Evolutionary conservation across 2,113 vertebrate species (phyloP).

Genomic region (Pelmatolapia mariae): DNA sequence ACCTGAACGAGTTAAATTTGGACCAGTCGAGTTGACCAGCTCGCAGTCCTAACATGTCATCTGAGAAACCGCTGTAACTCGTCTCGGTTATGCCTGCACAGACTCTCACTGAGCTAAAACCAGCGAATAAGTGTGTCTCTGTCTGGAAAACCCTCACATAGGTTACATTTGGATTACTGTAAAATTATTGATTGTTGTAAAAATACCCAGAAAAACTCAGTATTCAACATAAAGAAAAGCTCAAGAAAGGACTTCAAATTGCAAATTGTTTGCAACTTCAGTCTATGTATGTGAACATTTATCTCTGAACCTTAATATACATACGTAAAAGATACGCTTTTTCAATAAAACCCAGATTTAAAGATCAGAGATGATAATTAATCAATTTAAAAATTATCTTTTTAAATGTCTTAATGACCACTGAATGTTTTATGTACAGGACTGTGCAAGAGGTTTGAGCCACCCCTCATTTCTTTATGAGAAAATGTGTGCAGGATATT

Average conservation of each 20-base stretch:
- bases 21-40: background rate
- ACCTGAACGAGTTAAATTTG: rapidly evolving
- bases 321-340: rapidly evolving
- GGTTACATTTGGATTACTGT: background rate
- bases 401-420: background rate
- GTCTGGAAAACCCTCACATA: background rate
- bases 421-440: background rate
- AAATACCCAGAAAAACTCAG: background rate
- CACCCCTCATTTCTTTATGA: background rate
- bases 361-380: too few relatives aligned
- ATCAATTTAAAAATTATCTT: background rate
- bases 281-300: background rate
- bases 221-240: background rate
- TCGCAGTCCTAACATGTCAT: background rate
- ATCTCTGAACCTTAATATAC: background rate
- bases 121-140: background rate
- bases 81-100: rapidly evolving
- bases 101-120: background rate
- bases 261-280: background rate
- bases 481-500: background rate
- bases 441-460: background rate
- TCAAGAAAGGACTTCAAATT: background rate
- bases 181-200: background rate
- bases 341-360: background rate
- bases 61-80: background rate